Evolutionary conservation across 2,113 vertebrate species (phyloP).

Genomic region (Oreotragus oreotragus): DNA sequence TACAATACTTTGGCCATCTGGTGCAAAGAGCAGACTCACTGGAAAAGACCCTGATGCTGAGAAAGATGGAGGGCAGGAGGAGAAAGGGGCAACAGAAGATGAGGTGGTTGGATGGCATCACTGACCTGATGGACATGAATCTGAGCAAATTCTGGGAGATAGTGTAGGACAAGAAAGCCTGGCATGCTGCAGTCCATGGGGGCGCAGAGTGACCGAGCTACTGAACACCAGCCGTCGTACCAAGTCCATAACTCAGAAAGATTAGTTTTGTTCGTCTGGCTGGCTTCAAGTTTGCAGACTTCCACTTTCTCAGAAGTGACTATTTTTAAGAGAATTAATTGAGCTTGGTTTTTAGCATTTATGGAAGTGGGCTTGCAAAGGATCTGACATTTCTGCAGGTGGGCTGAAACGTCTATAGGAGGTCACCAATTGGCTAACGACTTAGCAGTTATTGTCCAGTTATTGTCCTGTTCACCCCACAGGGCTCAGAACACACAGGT

Average conservation of each 20-base stretch:
- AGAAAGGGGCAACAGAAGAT: not conserved
- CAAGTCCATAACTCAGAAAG: not conserved
- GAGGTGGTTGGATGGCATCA: not conserved
- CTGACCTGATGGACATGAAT: not conserved
- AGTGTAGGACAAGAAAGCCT: not conserved
- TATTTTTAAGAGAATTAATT: slow-evolving; percentile 12
- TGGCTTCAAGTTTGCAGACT: not conserved
- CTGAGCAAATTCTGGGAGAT: not conserved
- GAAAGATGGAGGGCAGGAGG: not conserved
- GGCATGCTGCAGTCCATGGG: not conserved
- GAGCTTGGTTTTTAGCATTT: not conserved
- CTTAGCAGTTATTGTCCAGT: not conserved
- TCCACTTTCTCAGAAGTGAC: not conserved
- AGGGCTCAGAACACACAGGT: not conserved
- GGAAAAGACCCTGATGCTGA: not conserved
- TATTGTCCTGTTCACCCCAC: too few species aligned
- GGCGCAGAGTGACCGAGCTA: fast-evolving
- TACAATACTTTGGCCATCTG: not conserved
- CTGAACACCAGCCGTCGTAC: not conserved
- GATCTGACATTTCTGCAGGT: not conserved
- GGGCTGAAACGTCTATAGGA: fast-evolving
- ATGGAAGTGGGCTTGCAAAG: not conserved
- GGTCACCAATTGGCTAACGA: not conserved
- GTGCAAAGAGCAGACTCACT: not conserved
- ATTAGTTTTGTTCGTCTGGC: not conserved